A percentile compares a stretch with the other conserved stretches of the same genome.
Conservation (phyloP, 2,888 invertebrate genomes). For the Ptychoptera contaminata region DNA sequence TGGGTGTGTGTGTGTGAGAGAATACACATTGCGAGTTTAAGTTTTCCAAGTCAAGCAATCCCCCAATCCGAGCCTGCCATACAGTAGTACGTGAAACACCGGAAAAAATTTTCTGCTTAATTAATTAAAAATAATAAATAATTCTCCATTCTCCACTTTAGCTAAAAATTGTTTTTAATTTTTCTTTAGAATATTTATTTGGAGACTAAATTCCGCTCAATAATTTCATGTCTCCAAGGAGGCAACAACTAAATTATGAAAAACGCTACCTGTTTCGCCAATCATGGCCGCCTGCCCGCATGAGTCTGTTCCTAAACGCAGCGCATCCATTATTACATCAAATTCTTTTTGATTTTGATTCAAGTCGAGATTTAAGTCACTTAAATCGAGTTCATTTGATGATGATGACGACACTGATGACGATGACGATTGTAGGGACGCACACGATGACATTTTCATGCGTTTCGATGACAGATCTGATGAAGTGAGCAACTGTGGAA, state of each 20-base stretch:
- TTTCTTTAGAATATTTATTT: too few relatives aligned
- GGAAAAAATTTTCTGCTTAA: too few relatives aligned
- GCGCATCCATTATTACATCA: slow-evolving; percentile 32
- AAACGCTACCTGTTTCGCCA: slow-evolving; percentile 33
- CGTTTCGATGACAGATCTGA: slow-evolving; percentile 9
- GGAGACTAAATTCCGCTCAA: background rate
- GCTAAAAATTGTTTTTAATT: too few relatives aligned
- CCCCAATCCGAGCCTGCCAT: too few relatives aligned
- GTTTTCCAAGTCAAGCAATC: too few relatives aligned
- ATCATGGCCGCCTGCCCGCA: slow-evolving; percentile 52
- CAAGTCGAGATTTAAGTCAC: slow-evolving; percentile 12
- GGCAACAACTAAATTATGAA: slow-evolving; percentile 30
- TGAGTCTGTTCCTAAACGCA: slow-evolving; percentile 31
- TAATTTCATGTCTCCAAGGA: slow-evolving; percentile 29
- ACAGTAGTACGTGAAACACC: too few relatives aligned
- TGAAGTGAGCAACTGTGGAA: slow-evolving; percentile 21
- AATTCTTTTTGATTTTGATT: slow-evolving; percentile 33
- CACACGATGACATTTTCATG: slow-evolving; percentile 15
- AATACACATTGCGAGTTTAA: too few relatives aligned
- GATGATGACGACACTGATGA: background rate
- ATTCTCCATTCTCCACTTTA: too few relatives aligned
- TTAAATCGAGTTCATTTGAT: slow-evolving; percentile 14
- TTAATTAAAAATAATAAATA: too few relatives aligned
- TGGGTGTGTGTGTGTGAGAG: too few relatives aligned
- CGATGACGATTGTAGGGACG: background rate